Conservation (phyloP, 2,888 invertebrate species). For the Leucoma salicis region DNA sequence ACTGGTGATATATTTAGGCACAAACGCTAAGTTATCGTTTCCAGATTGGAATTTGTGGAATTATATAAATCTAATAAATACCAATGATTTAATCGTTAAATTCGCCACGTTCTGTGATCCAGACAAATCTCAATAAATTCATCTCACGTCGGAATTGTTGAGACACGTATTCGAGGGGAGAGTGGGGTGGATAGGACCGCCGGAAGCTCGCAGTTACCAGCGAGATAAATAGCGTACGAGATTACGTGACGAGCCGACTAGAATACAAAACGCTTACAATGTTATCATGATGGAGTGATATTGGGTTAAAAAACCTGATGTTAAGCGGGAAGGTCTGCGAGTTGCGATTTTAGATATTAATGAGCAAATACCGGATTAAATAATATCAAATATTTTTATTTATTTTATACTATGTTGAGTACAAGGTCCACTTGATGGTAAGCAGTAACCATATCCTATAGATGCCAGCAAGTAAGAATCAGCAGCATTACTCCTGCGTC, state of each 20-base stretch:
- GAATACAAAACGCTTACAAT: slow-evolving; percentile 25
- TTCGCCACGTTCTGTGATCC: background rate
- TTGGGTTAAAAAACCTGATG: slow-evolving; percentile 5
- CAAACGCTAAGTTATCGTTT: too few species aligned
- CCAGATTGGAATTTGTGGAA: background rate
- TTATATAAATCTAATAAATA: background rate
- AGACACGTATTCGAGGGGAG: slow-evolving; percentile 39
- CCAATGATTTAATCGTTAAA: background rate
- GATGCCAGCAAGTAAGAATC: too few species aligned
- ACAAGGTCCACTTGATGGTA: too few species aligned
- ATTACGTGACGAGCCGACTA: slow-evolving; percentile 23
- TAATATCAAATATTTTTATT: too few species aligned
- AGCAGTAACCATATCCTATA: too few species aligned
- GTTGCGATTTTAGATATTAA: too few species aligned
- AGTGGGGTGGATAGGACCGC: slow-evolving; percentile 27
- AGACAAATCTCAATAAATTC: slow-evolving; percentile 13
- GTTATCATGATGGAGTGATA: background rate
- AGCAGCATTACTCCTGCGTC: too few species aligned
- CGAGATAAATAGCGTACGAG: slow-evolving; percentile 34
- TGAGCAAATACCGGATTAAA: too few species aligned
- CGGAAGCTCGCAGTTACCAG: slow-evolving; percentile 52
- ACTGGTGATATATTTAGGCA: too few species aligned
- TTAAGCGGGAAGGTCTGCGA: too few species aligned
- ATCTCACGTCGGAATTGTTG: slow-evolving; percentile 16
- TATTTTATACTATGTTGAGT: too few species aligned